Base-by-base conservation (phyloP, 2,797 vertebrate species). In the Parotocinclus haroldoi region DNA sequence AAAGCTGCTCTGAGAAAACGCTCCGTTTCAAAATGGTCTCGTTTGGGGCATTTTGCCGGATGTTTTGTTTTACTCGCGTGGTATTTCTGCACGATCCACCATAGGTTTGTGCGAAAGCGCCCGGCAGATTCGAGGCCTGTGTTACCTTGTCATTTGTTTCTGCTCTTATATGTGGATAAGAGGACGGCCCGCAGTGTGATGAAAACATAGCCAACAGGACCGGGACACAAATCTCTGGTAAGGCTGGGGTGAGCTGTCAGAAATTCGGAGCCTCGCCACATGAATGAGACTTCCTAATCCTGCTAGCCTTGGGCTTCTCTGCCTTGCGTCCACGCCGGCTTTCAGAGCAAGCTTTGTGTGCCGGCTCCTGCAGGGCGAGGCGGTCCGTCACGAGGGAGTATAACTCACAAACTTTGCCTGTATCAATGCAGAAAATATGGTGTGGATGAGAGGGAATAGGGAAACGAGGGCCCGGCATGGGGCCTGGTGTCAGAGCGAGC, bases 251-350 rank as follows among this genome's bases (percentile, higher is more conserved):
- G 69, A 64, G 68, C 66, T 73, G 75, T 71, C 69, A 75, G 63
- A 75, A 72, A 73, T 68, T 66, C 72, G n/a, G 45, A 66, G 63
- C 59, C 44, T 60, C 60, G 51, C 45, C 61, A 73, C 67, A 75
- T 73, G 72, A 77, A 69, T 66, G 39, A 77, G 75, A 73, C 69
- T 78, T 71, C 63, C 68, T 75, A 77, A 72, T 77, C 18, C 72
- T 17, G 11, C 63, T 70, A 71, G 76, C 75, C 67, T 79, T 77
- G 69, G 68, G 75, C 49, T 71, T 74, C 63, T 64, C n/a, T 46
- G 10, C n/a, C 27, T 5, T 27, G 27, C 27, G 27, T 27, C 27
- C 27, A 27, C 27, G 5, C 27, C 27, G 5, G 27, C 27, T 27
- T 27, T 27, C 27, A 2, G 27, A 27, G 2, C 5, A 5, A 27